A percentile compares a stretch with the other conserved stretches of the same genome.
These are phyloP conservation scores for Rousettus leschenaultii DNA, from an alignment of 2,113 vertebrate genomes.

Conservation along the genomic window DNA sequence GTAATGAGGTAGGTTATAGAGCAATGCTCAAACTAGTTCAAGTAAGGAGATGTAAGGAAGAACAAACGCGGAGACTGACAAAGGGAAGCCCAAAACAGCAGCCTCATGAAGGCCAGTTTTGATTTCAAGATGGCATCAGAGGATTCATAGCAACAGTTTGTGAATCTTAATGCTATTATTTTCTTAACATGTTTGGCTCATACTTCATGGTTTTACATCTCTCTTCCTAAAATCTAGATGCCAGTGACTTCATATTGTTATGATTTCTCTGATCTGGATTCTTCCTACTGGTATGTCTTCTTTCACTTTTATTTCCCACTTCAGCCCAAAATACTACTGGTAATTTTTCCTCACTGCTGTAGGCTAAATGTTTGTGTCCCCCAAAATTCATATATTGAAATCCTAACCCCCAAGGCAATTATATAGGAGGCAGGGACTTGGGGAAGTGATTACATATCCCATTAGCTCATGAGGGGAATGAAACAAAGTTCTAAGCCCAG, in stretches of 20 bases:
- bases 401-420: neutral
- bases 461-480: neutral
- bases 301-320: neutral
- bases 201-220: neutral
- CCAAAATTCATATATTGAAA: neutral
- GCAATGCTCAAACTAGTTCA: neutral
- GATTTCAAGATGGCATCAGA: neutral
- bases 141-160: neutral
- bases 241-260: neutral
- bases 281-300: neutral
- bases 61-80: neutral
- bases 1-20: neutral
- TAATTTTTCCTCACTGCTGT: neutral
- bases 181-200: neutral
- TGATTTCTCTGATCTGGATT: neutral
- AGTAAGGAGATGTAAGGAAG: neutral
- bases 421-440: neutral
- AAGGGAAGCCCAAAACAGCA: neutral
- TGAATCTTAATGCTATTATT: neutral
- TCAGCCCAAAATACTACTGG: neutral
- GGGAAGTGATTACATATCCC: neutral
- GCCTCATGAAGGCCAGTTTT: neutral
- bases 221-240: neutral
- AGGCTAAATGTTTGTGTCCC: neutral
- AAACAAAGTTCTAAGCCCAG: neutral